Base-by-base conservation (phyloP, 2,113 vertebrate genomes). In the Lepisosteus osseus region DNA sequence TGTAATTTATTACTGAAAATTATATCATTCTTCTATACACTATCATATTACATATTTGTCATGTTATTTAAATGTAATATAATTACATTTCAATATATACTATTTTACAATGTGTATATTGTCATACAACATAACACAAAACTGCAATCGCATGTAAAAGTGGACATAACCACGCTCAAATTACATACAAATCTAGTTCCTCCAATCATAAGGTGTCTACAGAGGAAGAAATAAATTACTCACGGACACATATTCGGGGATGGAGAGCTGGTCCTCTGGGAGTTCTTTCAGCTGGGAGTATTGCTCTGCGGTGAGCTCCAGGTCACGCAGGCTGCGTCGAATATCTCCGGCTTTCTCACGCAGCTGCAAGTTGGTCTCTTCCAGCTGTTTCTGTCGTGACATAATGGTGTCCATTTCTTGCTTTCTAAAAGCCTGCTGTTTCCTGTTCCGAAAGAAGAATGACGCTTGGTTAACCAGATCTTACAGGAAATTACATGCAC, bases 321-420 rank as follows among this genome's bases (percentile, higher is more conserved):
- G 85, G 62, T 98, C 93, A 72, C 93, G 86, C 7, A 99, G 83
- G 47, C 93, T 94, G 54, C 87, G 88, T 6, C 95, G 93, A 55
- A 99, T 84, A 77, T 97, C 94, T 72, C 97, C 95, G 5, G 94
- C 93, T 56, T 90, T 92, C 69, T 97, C 94, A 67, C 94, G 91
- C 74, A 99, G 86, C n/a, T 96, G 94, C 42, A 71, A 78, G 83
- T 99, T 98, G 0, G 91, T 95, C 82, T 97, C 95, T 78, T 99
- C 97, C 3, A 98, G 86, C 73, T 98, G 96, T 78, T 95, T 95
- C 86, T 98, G 97, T 73, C 94, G 90, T 74, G 94, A 70, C 76
- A 97, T 83, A 85, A 99, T 93, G 66, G 91, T 82, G 79, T 97
- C 96, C 95, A 98, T 95, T 89, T 99, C 97, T 79, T 98, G 95